A percentile compares a stretch with the other conserved stretches of the same genome.
phyloP scores from a whole-genome alignment of 2,797 vertebrate species.

The Graptemys geographica region DNA sequence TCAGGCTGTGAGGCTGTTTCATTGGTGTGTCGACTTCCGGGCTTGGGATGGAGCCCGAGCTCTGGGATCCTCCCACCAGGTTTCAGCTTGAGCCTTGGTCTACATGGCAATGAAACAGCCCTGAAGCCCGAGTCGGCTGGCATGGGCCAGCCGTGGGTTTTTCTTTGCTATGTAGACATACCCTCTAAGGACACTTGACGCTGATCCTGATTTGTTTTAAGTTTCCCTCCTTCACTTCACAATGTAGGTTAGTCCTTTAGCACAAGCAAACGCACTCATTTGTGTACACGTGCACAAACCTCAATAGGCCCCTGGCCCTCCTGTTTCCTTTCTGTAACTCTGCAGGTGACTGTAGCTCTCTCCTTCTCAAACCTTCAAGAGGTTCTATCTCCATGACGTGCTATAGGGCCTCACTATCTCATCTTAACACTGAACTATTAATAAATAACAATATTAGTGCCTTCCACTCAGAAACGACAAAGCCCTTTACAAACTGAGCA shows the following conservation, averaged over 20 bases:
- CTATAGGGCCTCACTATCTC: background rate
- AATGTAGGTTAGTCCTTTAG: background rate
- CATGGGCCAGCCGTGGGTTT: background rate
- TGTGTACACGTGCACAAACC: background rate
- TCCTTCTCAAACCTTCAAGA: background rate
- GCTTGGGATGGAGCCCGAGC: background rate
- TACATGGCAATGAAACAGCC: background rate
- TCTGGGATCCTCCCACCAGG: background rate
- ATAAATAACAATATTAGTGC: background rate
- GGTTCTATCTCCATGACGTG: background rate
- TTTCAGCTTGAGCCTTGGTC: background rate
- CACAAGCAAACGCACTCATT: background rate
- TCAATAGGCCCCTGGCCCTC: background rate
- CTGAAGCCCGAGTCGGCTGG: background rate
- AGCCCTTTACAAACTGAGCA: background rate
- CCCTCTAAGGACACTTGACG: background rate
- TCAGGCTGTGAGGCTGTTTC: background rate
- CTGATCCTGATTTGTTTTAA: background rate
- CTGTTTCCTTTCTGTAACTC: background rate
- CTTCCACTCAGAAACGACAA: background rate
- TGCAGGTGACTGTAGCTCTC: background rate
- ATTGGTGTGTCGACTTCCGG: background rate
- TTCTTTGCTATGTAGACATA: background rate
- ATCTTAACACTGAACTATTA: background rate
- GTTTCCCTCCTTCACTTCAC: background rate